Evolutionary conservation across 2,113 vertebrate genomes (phyloP).

Genomic region (Mastomys natalensis): DNA sequence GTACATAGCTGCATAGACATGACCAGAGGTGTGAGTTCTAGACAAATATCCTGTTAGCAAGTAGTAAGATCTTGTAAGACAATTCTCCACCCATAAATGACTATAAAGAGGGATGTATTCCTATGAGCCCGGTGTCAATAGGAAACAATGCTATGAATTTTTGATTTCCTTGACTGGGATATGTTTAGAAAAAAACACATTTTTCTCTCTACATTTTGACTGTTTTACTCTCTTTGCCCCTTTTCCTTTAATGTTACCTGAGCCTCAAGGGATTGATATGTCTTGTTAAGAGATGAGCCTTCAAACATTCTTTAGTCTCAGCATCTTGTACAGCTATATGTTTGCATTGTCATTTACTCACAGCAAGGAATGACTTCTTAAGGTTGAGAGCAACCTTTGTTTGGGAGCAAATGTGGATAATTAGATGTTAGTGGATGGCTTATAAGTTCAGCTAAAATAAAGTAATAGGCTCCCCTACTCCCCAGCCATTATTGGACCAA

Average conservation of each 20-base stretch:
- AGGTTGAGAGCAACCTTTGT: neutral
- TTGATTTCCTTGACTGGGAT: neutral
- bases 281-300: neutral
- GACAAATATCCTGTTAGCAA: neutral
- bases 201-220: neutral
- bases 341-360: neutral
- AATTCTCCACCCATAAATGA: too few relatives aligned
- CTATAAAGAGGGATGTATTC: too few relatives aligned
- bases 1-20: too few relatives aligned
- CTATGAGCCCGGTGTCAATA: too few relatives aligned
- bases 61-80: neutral
- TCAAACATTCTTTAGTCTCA: neutral
- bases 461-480: neutral
- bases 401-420: neutral
- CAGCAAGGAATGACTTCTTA: neutral
- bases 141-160: neutral
- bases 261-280: neutral
- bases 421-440: neutral
- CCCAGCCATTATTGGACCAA: neutral
- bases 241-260: neutral
- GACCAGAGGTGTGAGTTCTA: neutral
- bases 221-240: too few relatives aligned
- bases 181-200: neutral
- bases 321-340: neutral
- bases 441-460: neutral